These are phyloP conservation scores for Nipponia nippon DNA, from an alignment of 2,113 vertebrate species.

Conservation along the genomic window DNA sequence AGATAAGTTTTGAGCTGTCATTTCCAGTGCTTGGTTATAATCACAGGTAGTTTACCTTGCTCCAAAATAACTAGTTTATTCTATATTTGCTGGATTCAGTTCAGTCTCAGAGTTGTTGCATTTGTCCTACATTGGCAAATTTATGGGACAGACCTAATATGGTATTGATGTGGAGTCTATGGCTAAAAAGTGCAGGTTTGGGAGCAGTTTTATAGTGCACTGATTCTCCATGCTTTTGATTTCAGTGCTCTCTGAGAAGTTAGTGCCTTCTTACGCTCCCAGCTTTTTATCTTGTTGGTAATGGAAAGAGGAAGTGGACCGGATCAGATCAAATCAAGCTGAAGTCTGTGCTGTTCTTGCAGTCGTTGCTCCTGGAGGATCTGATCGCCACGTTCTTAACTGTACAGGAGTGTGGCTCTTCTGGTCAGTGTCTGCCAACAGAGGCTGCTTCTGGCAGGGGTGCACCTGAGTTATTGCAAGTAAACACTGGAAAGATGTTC, in stretches of 20 bases:
- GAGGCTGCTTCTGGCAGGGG: conserved; percentile 44
- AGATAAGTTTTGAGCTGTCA: background rate
- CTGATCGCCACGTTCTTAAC: background rate
- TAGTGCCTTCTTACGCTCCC: background rate
- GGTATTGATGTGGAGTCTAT: background rate
- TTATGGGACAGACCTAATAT: background rate
- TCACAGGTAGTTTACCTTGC: background rate
- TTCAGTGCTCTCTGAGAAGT: background rate
- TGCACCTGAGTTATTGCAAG: conserved; percentile 12
- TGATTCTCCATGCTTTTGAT: background rate
- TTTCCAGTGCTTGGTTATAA: background rate
- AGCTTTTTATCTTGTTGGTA: background rate
- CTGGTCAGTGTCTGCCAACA: conserved; percentile 17
- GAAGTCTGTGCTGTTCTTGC: background rate
- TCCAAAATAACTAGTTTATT: background rate
- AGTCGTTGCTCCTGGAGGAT: background rate
- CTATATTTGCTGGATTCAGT: background rate
- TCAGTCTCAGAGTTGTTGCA: background rate
- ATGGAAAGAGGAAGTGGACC: conserved; percentile 9
- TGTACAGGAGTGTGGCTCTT: background rate
- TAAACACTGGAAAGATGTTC: background rate
- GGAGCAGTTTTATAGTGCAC: background rate
- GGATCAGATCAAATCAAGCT: background rate
- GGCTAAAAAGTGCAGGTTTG: background rate
- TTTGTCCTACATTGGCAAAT: background rate